Evolutionary conservation across 2,888 invertebrate genomes (phyloP).

Genomic region (Mystacides longicornis): DNA sequence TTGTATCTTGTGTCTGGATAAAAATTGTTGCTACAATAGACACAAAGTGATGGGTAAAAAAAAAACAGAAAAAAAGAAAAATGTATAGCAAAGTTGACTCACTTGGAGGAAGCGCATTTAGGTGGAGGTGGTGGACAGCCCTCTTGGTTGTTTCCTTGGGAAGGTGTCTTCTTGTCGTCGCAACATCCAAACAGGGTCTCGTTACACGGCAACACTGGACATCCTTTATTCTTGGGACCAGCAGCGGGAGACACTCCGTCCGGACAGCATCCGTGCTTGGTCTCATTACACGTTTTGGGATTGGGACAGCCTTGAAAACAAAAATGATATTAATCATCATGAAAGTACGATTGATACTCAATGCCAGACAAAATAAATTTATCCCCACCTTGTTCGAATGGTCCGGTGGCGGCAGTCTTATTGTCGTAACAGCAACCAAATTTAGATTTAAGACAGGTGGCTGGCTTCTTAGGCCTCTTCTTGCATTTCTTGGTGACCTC

Average conservation of each 20-base stretch:
- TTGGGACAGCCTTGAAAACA: slow-evolving; percentile 54
- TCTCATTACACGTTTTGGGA: slow-evolving; percentile 67
- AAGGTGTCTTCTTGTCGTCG: slow-evolving; percentile 65
- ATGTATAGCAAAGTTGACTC: slow-evolving; percentile 22
- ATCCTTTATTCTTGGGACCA: slow-evolving; percentile 65
- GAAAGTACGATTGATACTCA: too few species aligned
- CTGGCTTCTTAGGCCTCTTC: slow-evolving; percentile 49
- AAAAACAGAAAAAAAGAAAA: neutral
- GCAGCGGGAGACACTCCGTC: slow-evolving; percentile 72
- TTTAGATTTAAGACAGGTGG: slow-evolving; percentile 53
- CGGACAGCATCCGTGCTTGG: slow-evolving; percentile 72
- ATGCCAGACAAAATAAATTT: too few species aligned
- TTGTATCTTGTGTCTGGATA: neutral
- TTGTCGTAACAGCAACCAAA: slow-evolving; percentile 86
- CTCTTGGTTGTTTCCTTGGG: slow-evolving; percentile 74
- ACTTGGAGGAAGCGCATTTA: slow-evolving; percentile 51
- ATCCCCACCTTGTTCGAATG: slow-evolving; percentile 62
- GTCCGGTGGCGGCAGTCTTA: slow-evolving; percentile 67
- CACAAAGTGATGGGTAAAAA: too few species aligned
- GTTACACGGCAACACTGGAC: slow-evolving; percentile 64
- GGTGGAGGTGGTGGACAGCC: slow-evolving; percentile 71
- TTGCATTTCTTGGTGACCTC: slow-evolving; percentile 49
- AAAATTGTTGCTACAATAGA: too few species aligned
- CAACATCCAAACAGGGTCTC: slow-evolving; percentile 85
- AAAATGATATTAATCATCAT: too few species aligned